Evolutionary conservation across 2,113 vertebrate species (phyloP), one percentile per base, ranked within the genome.

Genomic region (Shinisaurus crocodilurus): DNA sequence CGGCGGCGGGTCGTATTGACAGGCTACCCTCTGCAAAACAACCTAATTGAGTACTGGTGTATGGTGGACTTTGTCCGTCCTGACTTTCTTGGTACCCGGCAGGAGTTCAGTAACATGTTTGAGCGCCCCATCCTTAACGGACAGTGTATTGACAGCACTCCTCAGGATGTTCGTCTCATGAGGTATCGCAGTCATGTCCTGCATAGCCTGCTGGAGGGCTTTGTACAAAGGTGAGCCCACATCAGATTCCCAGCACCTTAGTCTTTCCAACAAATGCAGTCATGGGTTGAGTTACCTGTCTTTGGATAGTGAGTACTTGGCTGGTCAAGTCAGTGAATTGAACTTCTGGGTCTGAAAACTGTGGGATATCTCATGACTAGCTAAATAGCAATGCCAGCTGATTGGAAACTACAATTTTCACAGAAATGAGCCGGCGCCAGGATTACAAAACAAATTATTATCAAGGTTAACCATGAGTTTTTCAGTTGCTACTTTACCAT

Each of bases 41-140:
- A 99, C 97, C 98, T 99, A 85, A 98, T 98, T 8, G 99, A 99
- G 95, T 99, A 99, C 93, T 99, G 99, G 99, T 99, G 99, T 96
- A 99, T 99, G 99, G 99, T 99, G 94, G 99, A 99, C 96, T 99
- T 99, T 72, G 99, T 99, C 20, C 97, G 99, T 75, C 99, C 99
- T 0, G 99, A 99, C 96, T 99, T 99, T 91, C 97, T 99, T 13
- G 99, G 99, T 83, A 99, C 99, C 0, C 97, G 99, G 70, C 99
- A 99, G 96, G 99, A 99, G 88, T 99, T 99, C 96, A 99, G 99
- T 96, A 99, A 99, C 97, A 99, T 99, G 99, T 99, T 99, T 90
- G 99, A 99, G 94, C 97, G 99, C 48, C 99, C 99, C 89, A 99
- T 99, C 94, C 97, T 99, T 92, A 99, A 99, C 0, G 99, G 99